phyloP scores from a whole-genome alignment of 2,797 vertebrate species.

The Sarcoramphus papa region DNA sequence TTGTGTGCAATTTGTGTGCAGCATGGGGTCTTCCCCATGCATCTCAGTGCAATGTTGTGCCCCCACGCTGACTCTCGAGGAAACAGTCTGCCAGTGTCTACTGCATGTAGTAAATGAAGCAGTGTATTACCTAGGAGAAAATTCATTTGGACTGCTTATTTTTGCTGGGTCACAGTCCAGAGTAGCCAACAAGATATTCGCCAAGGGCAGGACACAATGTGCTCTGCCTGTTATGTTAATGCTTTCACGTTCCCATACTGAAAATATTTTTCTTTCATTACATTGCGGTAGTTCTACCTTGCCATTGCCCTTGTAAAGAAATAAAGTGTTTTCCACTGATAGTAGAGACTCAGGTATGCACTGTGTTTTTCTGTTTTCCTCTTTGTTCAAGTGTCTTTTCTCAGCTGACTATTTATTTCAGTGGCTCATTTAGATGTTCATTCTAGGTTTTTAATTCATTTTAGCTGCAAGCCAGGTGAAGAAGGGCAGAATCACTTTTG shows the following conservation, averaged over 20 bases:
- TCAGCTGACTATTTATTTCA: neutral
- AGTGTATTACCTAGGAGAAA: neutral
- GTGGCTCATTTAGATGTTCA: neutral
- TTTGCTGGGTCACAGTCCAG: constrained; percentile 9
- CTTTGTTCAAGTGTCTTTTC: neutral
- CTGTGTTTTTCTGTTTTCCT: neutral
- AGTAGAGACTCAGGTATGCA: neutral
- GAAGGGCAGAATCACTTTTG: neutral
- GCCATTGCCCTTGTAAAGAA: constrained; percentile 10
- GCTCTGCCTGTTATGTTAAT: constrained; percentile 36
- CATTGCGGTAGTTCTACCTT: neutral
- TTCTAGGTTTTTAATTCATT: neutral
- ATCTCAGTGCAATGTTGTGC: neutral
- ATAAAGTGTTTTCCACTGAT: neutral
- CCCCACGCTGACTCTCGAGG: neutral
- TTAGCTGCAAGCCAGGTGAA: neutral
- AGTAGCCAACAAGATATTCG: neutral
- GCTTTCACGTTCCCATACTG: neutral
- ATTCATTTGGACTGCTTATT: neutral
- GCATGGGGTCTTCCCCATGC: neutral
- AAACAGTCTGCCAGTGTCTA: neutral
- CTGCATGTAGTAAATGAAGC: neutral
- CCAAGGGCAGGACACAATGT: constrained; percentile 43
- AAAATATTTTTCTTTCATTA: neutral
- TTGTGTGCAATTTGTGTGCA: neutral